Conservation (phyloP, 2,113 vertebrate species). For the Neopipo cinnamomea region DNA sequence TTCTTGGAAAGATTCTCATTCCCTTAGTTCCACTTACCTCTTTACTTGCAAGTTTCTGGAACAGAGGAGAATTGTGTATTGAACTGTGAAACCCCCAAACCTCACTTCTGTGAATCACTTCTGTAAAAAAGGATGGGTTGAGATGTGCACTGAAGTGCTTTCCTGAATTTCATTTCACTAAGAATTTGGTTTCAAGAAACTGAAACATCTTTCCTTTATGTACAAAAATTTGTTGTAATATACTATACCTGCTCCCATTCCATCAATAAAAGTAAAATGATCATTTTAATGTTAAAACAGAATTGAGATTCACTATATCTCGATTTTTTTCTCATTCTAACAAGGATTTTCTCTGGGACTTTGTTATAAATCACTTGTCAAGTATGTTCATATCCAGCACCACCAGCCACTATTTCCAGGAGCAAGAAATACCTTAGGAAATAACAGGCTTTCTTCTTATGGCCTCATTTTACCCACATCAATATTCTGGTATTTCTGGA, state of each 20-base stretch:
- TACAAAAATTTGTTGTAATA: not conserved
- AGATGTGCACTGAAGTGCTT: not conserved
- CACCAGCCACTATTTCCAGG: not conserved
- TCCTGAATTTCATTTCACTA: not conserved
- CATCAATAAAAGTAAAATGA: not conserved
- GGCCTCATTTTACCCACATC: not conserved
- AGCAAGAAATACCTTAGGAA: conserved; percentile 8
- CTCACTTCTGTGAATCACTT: not conserved
- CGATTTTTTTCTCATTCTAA: not conserved
- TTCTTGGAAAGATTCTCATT: not conserved
- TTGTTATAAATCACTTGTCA: conserved; percentile 15
- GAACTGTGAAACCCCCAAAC: not conserved
- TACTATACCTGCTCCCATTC: not conserved
- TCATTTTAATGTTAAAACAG: not conserved
- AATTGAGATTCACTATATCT: not conserved
- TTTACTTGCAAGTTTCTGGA: not conserved
- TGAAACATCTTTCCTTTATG: not conserved
- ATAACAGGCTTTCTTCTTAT: not conserved
- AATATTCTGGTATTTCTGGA: not conserved
- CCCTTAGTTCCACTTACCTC: not conserved
- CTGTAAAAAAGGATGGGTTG: not conserved
- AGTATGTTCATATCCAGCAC: not conserved
- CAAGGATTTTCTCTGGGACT: not conserved
- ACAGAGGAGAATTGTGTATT: not conserved
- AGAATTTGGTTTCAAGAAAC: not conserved